A percentile compares a stretch with the other conserved stretches of the same genome.
phyloP scores from a whole-genome alignment of 1,140 invertebrate genomes.

The Drusus annulatus region DNA sequence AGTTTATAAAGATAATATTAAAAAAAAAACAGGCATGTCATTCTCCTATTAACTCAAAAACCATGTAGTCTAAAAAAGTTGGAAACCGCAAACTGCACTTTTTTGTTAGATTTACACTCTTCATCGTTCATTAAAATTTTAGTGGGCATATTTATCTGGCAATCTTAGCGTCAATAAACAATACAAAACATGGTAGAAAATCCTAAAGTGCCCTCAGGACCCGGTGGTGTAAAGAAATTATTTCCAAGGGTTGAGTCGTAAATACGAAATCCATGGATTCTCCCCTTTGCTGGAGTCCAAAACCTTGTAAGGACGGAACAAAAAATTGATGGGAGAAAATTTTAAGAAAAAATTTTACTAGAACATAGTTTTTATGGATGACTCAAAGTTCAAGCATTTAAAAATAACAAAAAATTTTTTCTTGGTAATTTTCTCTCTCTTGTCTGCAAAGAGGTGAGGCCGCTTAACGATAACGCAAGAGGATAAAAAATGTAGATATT shows the following conservation, averaged over 20 bases:
- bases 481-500: too few relatives aligned
- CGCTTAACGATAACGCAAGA: too few relatives aligned
- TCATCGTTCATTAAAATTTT: constrained; percentile 5
- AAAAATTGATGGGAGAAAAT: not conserved
- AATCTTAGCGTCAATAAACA: constrained; percentile 26
- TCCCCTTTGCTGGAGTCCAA: not conserved
- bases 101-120: not conserved
- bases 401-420: too few relatives aligned
- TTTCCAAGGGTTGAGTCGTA: constrained; percentile 28
- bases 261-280: constrained; percentile 7
- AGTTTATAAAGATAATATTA: too few relatives aligned
- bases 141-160: constrained; percentile 21
- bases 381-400: too few relatives aligned
- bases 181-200: constrained; percentile 15
- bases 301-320: not conserved
- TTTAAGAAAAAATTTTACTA: too few relatives aligned
- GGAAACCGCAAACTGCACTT: constrained; percentile 7
- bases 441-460: too few relatives aligned
- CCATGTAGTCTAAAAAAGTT: too few relatives aligned
- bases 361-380: too few relatives aligned
- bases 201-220: constrained; percentile 3
- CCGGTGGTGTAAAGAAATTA: not conserved
- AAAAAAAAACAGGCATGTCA: too few relatives aligned
- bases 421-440: too few relatives aligned
- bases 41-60: too few relatives aligned